These are phyloP conservation scores for Drosophila bifasciata DNA, from an alignment of 1,140 invertebrate genomes.

Conservation along the genomic window DNA sequence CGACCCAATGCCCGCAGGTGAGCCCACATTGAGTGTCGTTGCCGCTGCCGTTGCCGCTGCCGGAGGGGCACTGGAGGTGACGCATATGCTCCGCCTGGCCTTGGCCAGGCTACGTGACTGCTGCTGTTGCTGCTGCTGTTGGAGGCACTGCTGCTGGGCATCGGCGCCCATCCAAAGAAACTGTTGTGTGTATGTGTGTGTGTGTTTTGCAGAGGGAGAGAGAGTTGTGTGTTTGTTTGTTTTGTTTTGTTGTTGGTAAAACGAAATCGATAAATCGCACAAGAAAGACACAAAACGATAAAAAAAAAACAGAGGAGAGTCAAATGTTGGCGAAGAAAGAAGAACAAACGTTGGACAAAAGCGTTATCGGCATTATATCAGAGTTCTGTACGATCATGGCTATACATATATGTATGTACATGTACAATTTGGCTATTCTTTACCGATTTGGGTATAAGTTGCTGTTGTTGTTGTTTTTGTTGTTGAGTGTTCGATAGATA, in stretches of 20 bases:
- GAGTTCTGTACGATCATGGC: conserved; percentile 42
- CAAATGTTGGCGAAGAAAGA: too few species aligned
- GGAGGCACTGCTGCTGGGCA: conserved; percentile 39
- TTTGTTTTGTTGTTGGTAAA: conserved; percentile 38
- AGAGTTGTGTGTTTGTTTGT: conserved; percentile 30
- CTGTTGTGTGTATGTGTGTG: conserved; percentile 41
- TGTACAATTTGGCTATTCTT: conserved; percentile 57
- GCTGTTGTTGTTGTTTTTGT: conserved; percentile 57
- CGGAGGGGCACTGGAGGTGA: conserved; percentile 73
- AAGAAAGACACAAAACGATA: conserved; percentile 40
- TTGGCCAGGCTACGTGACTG: conserved; percentile 53
- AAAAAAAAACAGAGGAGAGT: conserved; percentile 15
- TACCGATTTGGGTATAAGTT: conserved; percentile 77
- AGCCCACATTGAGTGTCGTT: conserved; percentile 53
- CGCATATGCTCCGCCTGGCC: conserved; percentile 75
- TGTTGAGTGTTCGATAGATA: conserved; percentile 31
- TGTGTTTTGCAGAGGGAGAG: conserved; percentile 44
- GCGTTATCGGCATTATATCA: conserved; percentile 30
- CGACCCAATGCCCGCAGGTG: conserved; percentile 33
- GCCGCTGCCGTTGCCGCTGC: conserved; percentile 47
- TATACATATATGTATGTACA: conserved; percentile 48
- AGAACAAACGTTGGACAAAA: conserved; percentile 41
- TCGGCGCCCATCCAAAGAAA: conserved; percentile 81
- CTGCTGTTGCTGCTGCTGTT: conserved; percentile 60
- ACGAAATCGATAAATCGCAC: conserved; percentile 37